phyloP scores from a whole-genome alignment of 2,113 vertebrate species.

The Oryzias curvinotus region DNA sequence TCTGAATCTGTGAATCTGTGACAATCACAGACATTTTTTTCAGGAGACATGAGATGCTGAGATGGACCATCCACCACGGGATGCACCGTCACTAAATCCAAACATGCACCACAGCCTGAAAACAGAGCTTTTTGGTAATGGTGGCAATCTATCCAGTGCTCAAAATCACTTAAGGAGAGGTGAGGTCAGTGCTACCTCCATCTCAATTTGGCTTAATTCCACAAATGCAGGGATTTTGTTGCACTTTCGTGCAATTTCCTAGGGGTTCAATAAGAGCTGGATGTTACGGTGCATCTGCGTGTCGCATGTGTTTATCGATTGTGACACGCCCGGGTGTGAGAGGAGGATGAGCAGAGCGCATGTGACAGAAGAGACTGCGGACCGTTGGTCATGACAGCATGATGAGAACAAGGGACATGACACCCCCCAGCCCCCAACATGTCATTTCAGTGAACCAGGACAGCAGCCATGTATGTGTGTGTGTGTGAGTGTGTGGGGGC shows the following conservation, averaged over 20 bases:
- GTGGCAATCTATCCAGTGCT: no score
- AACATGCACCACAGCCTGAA: no score
- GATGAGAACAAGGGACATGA: constrained; percentile 80
- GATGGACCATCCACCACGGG: no score
- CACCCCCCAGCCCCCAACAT: constrained; percentile 48
- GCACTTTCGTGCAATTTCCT: neutral
- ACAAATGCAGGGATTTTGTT: neutral
- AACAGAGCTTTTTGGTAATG: no score
- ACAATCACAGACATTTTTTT: no score
- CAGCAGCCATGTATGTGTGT: constrained; percentile 22
- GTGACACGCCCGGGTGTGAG: constrained; percentile 72
- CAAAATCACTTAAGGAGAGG: no score
- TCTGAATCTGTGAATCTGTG: no score
- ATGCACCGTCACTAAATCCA: no score
- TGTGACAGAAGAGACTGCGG: constrained; percentile 68
- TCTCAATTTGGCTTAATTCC: no score
- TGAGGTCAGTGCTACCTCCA: no score
- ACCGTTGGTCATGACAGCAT: constrained; percentile 68
- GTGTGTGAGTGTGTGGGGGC: constrained; percentile 12
- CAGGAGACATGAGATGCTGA: no score
- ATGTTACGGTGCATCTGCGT: neutral
- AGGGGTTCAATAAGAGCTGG: neutral
- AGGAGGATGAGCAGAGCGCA: constrained; percentile 71
- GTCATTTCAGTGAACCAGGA: constrained; percentile 50
- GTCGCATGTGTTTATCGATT: constrained; percentile 86